Conservation (phyloP, 1,140 invertebrate genomes). For the Thaumetopoea pityocampa region DNA sequence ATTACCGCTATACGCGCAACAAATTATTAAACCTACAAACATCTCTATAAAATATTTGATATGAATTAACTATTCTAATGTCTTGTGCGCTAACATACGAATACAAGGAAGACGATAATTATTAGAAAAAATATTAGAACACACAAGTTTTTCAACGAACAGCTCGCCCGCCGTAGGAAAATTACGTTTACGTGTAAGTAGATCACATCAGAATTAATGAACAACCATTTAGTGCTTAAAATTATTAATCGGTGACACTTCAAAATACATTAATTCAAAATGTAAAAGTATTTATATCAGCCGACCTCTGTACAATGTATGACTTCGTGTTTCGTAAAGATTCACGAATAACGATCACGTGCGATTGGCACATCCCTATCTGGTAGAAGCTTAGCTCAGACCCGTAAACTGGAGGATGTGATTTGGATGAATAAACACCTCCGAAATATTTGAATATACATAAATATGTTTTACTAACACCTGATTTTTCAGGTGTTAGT, state of each 20-base stretch:
- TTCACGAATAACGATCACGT: no score
- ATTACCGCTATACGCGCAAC: conserved; percentile 25
- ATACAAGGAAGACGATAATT: conserved; percentile 64
- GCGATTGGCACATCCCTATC: no score
- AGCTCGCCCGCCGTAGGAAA: conserved; percentile 26
- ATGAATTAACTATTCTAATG: conserved; percentile 62
- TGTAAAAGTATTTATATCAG: conserved; percentile 60
- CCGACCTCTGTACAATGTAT: conserved; percentile 4
- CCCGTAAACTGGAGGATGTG: no score
- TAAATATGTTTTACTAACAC: no score
- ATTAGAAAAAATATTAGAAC: conserved; percentile 32
- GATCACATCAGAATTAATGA: conserved; percentile 43
- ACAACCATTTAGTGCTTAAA: conserved; percentile 44
- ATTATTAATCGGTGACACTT: conserved; percentile 50
- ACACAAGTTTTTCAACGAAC: conserved; percentile 56
- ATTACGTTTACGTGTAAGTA: conserved; percentile 34
- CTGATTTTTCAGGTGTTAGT: no score
- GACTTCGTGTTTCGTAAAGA: no score
- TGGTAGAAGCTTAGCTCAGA: no score
- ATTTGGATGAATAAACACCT: no score
- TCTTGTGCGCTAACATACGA: conserved; percentile 65
- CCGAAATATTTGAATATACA: no score
- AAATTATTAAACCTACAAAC: conserved; percentile 39
- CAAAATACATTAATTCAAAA: conserved; percentile 54
- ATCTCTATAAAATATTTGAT: conserved; percentile 58